phyloP scores from a whole-genome alignment of 2,888 invertebrate genomes.

The Cantharis lateralis region DNA sequence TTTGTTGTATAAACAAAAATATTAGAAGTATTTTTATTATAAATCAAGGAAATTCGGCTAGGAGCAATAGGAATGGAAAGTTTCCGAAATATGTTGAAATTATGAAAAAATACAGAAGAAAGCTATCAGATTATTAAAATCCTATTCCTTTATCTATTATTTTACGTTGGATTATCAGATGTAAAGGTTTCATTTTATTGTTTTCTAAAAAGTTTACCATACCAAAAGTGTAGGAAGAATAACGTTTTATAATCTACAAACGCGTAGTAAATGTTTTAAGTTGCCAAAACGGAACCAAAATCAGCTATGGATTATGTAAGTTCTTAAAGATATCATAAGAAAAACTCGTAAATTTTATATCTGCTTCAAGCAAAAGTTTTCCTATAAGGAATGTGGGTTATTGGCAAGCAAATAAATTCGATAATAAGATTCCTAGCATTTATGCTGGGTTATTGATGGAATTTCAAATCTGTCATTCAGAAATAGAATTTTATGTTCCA shows the following conservation, averaged over 20 bases:
- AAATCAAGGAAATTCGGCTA: background rate
- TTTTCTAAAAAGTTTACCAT: background rate
- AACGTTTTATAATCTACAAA: slow-evolving; percentile 15
- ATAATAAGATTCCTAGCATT: slow-evolving; percentile 29
- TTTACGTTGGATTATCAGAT: background rate
- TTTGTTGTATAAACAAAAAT: background rate
- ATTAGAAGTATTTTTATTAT: background rate
- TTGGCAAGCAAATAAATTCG: slow-evolving; percentile 30
- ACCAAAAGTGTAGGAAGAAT: background rate
- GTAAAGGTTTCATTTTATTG: background rate
- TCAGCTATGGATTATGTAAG: slow-evolving; percentile 20
- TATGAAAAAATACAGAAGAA: background rate
- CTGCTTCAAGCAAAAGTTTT: slow-evolving; percentile 25
- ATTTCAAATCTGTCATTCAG: slow-evolving; percentile 23
- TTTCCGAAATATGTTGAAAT: background rate
- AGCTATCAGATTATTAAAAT: background rate
- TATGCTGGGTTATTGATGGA: slow-evolving; percentile 23
- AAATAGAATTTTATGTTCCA: slow-evolving; percentile 17
- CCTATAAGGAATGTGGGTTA: slow-evolving; percentile 26
- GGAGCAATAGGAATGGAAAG: background rate
- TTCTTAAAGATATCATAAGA: slow-evolving; percentile 23
- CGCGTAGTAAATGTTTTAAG: slow-evolving; percentile 12
- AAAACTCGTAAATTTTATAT: slow-evolving; percentile 29
- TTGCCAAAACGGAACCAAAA: slow-evolving; percentile 19
- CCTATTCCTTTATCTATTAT: background rate